Percentiles rank a stretch among this genome's conserved stretches.
phyloP scores from a whole-genome alignment of 64 coral and sea anemone species.

The Catalaphyllia jardinei region DNA sequence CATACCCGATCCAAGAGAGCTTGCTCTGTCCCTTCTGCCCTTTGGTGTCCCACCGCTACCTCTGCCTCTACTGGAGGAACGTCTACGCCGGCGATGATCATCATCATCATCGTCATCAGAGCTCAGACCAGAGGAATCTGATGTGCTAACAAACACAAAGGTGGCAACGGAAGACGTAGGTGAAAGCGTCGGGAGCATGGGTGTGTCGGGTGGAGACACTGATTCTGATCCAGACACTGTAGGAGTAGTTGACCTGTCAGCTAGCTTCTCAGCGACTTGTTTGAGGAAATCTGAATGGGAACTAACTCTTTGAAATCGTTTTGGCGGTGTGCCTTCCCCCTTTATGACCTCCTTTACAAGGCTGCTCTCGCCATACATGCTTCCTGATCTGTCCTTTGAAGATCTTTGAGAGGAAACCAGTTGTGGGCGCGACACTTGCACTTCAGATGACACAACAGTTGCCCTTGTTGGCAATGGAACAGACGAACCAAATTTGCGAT shows the following conservation, averaged over 20 bases:
- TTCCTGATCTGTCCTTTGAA: slow-evolving; percentile 1
- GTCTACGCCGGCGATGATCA: not conserved
- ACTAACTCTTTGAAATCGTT: slow-evolving; percentile 10
- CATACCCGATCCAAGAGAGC: not conserved
- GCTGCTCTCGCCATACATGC: slow-evolving; percentile 23
- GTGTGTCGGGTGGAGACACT: slow-evolving; percentile 70
- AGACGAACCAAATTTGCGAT: slow-evolving; percentile 2
- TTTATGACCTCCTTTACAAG: not conserved
- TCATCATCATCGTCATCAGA: slow-evolving; percentile 37
- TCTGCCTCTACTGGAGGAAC: not conserved
- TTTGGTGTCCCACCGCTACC: slow-evolving; percentile 22
- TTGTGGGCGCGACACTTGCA: not conserved
- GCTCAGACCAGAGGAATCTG: slow-evolving; percentile 76
- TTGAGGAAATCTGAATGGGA: slow-evolving; percentile 84
- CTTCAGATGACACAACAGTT: slow-evolving; percentile 9
- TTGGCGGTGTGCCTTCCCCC: slow-evolving; percentile 44
- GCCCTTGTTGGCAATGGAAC: not conserved
- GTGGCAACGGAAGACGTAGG: slow-evolving; percentile 78
- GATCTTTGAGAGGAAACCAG: not conserved
- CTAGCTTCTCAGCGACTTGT: slow-evolving; percentile 85
- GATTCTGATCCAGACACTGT: slow-evolving; percentile 68
- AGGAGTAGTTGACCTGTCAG: slow-evolving; percentile 56
- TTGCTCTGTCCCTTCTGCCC: slow-evolving; percentile 16
- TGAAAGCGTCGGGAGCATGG: slow-evolving; percentile 88
- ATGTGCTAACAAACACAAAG: slow-evolving; percentile 66